These are phyloP conservation scores for Psilopsiagon aymara DNA, from an alignment of 2,113 vertebrate species.

Conservation along the genomic window DNA sequence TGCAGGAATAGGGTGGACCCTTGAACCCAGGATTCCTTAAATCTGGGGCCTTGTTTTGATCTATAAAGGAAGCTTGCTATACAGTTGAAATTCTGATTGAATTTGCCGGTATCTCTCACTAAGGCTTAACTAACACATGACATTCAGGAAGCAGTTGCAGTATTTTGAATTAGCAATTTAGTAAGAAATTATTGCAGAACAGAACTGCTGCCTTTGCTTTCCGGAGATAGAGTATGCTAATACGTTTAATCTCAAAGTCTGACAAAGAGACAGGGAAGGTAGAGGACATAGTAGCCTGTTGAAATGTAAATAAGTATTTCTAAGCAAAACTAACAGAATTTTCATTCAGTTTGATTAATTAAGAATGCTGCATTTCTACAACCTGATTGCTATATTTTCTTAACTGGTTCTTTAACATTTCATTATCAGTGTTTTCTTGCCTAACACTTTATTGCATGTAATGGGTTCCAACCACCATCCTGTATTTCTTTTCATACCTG, in stretches of 20 bases:
- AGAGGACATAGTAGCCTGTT: neutral
- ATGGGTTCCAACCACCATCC: neutral
- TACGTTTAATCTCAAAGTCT: conserved; percentile 16
- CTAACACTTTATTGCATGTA: neutral
- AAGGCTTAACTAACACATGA: neutral
- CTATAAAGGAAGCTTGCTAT: neutral
- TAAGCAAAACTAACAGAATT: neutral
- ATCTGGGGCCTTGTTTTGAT: neutral
- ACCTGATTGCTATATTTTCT: neutral
- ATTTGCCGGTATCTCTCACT: neutral
- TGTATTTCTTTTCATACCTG: neutral
- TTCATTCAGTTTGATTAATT: neutral
- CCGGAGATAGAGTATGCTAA: conserved; percentile 18
- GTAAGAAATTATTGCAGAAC: neutral
- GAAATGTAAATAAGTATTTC: neutral
- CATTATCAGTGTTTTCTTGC: neutral
- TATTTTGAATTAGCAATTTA: conserved; percentile 16
- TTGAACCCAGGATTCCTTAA: neutral
- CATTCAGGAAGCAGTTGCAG: neutral
- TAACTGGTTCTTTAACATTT: neutral
- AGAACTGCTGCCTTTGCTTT: conserved; percentile 16
- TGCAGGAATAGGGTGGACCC: neutral
- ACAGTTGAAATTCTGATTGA: neutral
- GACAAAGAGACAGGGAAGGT: neutral
- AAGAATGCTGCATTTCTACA: neutral